Conservation (phyloP, 2,113 vertebrate genomes). For the Sciurus niger region DNA sequence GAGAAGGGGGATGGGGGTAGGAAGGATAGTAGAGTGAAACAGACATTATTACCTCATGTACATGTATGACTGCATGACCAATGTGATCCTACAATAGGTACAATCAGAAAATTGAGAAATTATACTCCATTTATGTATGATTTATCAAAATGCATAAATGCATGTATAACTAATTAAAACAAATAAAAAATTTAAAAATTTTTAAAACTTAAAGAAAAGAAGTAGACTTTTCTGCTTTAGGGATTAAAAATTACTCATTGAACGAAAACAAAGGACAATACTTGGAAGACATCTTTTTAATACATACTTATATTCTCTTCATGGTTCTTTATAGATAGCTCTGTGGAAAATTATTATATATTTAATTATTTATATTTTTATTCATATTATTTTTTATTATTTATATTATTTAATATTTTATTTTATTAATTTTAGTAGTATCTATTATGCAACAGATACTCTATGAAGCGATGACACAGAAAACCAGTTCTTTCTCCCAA, state of each 20-base stretch:
- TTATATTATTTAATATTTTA: background rate
- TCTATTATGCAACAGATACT: background rate
- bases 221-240: slow-evolving; percentile 14
- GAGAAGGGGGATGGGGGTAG: too few species aligned
- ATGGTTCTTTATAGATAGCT: slow-evolving; percentile 1
- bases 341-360: background rate
- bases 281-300: slow-evolving; percentile 25
- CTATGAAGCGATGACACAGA: background rate
- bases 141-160: too few species aligned
- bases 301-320: background rate
- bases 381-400: too few species aligned
- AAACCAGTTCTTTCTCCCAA: background rate
- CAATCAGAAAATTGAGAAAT: too few species aligned
- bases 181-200: too few species aligned
- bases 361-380: too few species aligned
- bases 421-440: slow-evolving; percentile 1
- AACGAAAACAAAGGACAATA: background rate
- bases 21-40: too few species aligned
- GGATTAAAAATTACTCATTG: slow-evolving; percentile 47
- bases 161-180: too few species aligned
- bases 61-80: too few species aligned
- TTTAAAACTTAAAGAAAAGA: background rate
- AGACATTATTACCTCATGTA: too few species aligned
- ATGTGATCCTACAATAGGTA: too few species aligned
- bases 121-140: too few species aligned